phyloP scores from a whole-genome alignment of 1,140 invertebrate species.

The Chlorops oryzae region DNA sequence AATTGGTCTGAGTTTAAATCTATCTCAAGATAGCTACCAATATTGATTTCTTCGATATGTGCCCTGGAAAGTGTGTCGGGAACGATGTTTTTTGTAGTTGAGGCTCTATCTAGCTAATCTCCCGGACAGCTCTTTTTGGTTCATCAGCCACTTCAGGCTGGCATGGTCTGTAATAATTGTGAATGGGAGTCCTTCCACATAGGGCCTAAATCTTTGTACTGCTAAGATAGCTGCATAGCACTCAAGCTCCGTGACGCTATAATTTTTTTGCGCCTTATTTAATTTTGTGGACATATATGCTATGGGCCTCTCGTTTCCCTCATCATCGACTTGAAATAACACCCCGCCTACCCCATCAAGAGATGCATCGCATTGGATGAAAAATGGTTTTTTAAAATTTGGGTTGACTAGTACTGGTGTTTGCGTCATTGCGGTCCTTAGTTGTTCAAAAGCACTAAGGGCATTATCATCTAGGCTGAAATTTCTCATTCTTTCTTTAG shows the following conservation, averaged over 20 bases:
- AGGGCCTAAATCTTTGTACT: conserved; percentile 43
- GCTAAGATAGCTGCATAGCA: conserved; percentile 46
- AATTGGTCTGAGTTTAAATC: no score
- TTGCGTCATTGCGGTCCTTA: conserved; percentile 24
- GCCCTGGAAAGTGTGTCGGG: no score
- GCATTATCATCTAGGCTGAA: neutral
- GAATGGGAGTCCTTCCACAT: conserved; percentile 43
- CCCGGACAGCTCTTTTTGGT: no score
- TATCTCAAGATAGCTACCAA: no score
- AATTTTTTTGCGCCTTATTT: conserved; percentile 41
- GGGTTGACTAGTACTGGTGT: conserved; percentile 37
- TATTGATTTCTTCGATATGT: no score
- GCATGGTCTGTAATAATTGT: conserved; percentile 35
- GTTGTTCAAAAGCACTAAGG: neutral
- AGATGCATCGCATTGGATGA: conserved; percentile 41
- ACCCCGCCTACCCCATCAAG: conserved; percentile 35
- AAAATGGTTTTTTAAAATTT: conserved; percentile 37
- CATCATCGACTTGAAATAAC: conserved; percentile 26
- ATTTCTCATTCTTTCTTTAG: neutral
- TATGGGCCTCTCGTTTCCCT: conserved; percentile 22
- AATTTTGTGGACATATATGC: conserved; percentile 35
- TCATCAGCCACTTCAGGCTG: conserved; percentile 24
- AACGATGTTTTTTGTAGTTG: no score
- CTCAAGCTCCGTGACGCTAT: conserved; percentile 47
- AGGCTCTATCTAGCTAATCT: conserved; percentile 1